phyloP scores from a whole-genome alignment of 2,113 vertebrate species.

The Dryoscopus gambensis region DNA sequence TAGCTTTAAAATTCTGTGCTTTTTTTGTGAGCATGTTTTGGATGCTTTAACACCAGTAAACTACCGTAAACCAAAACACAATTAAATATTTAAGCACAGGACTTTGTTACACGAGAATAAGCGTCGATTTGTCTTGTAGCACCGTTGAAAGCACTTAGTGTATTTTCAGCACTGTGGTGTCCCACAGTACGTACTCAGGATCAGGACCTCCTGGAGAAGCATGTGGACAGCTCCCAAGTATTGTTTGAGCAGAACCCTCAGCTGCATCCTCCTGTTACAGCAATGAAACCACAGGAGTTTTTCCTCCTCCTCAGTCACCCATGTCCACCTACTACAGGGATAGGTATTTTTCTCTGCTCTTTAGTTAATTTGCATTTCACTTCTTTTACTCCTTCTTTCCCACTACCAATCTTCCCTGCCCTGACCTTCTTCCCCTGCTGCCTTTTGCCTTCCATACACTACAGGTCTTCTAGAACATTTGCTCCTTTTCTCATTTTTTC shows the following conservation, averaged over 20 bases:
- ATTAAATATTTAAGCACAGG: constrained; percentile 40
- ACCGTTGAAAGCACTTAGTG: neutral
- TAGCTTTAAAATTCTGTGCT: neutral
- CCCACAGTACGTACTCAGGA: neutral
- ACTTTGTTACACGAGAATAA: neutral
- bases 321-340: neutral
- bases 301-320: neutral
- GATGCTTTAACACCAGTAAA: neutral
- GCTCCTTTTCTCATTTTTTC: neutral
- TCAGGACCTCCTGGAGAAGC: neutral
- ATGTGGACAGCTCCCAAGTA: neutral
- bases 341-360: neutral
- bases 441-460: neutral
- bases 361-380: neutral
- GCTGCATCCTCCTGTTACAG: neutral
- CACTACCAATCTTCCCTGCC: neutral
- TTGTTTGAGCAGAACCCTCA: neutral
- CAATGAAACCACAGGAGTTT: neutral
- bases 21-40: neutral
- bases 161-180: neutral
- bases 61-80: neutral
- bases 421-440: neutral
- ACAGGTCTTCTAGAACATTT: neutral
- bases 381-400: neutral
- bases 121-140: neutral